A percentile compares a stretch with the other conserved stretches of the same genome.
phyloP scores from a whole-genome alignment of 2,113 vertebrate genomes.

The Ictidomys tridecemlineatus region DNA sequence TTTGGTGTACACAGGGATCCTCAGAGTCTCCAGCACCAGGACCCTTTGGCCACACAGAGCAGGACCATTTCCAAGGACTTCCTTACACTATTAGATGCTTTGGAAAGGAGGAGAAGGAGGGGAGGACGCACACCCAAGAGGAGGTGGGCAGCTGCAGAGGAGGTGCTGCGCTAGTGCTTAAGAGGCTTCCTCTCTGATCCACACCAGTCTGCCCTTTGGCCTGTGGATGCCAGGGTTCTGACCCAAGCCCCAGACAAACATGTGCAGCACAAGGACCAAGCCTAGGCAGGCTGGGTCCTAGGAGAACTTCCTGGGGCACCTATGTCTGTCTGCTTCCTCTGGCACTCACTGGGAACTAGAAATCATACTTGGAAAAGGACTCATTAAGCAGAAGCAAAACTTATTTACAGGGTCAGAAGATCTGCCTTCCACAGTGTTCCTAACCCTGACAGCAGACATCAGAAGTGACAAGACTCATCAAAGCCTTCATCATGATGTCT shows the following conservation, averaged over 20 bases:
- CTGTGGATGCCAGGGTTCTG: neutral
- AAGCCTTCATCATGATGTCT: neutral
- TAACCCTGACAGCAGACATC: no score
- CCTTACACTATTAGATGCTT: neutral
- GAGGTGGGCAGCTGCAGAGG: neutral
- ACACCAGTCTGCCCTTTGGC: neutral
- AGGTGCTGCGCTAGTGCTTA: accelerated
- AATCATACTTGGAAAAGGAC: neutral
- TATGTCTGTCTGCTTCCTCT: neutral
- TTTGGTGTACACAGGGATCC: neutral
- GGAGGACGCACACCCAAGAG: neutral
- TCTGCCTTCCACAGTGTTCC: neutral
- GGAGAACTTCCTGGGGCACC: neutral
- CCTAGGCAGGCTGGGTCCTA: no score
- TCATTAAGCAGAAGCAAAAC: neutral
- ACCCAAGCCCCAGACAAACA: neutral
- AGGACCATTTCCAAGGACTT: neutral
- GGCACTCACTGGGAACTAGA: neutral
- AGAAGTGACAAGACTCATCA: neutral
- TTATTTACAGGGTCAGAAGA: neutral
- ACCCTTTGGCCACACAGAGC: neutral
- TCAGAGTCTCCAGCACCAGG: neutral
- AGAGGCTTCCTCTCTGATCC: neutral
- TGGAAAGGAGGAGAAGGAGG: neutral
- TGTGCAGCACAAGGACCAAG: no score